Percentiles rank a stretch among this genome's conserved stretches.
Evolutionary conservation across 1,140 invertebrate species (phyloP).

Genomic region (Heliothis virescens): DNA sequence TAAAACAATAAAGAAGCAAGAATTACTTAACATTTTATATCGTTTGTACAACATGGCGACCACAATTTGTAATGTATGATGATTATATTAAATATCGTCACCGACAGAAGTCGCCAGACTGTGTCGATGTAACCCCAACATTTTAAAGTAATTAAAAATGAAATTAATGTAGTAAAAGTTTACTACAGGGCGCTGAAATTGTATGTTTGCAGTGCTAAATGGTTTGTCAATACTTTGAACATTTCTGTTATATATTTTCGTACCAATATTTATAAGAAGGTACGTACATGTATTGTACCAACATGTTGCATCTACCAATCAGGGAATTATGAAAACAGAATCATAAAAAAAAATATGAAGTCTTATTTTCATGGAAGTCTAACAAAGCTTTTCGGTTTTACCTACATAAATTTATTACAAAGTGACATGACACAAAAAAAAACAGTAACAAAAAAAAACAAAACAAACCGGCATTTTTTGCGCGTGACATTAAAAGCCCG

Average conservation of each 20-base stretch:
- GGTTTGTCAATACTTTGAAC: conserved; percentile 24
- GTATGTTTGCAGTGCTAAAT: conserved; percentile 13
- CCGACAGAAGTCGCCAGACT: no score
- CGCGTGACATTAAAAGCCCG: conserved; percentile 35
- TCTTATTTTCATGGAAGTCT: no score
- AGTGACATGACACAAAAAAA: neutral
- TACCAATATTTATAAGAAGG: neutral
- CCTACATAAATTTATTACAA: no score
- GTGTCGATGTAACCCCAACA: no score
- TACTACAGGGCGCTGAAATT: neutral
- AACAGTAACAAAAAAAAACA: neutral
- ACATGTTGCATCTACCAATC: conserved; percentile 5
- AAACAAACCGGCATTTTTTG: conserved; percentile 41
- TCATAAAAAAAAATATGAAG: neutral
- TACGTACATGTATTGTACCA: no score
- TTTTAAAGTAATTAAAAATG: conserved; percentile 36
- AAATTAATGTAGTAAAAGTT: conserved; percentile 2
- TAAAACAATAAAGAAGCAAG: neutral
- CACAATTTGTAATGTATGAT: no score
- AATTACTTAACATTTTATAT: conserved; percentile 14
- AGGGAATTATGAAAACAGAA: neutral
- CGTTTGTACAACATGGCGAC: no score
- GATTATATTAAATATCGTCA: no score
- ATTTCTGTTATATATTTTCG: no score
- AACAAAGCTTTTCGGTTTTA: no score